Base-by-base conservation (phyloP, 2,888 invertebrate genomes). In the Acrobasis consociella region DNA sequence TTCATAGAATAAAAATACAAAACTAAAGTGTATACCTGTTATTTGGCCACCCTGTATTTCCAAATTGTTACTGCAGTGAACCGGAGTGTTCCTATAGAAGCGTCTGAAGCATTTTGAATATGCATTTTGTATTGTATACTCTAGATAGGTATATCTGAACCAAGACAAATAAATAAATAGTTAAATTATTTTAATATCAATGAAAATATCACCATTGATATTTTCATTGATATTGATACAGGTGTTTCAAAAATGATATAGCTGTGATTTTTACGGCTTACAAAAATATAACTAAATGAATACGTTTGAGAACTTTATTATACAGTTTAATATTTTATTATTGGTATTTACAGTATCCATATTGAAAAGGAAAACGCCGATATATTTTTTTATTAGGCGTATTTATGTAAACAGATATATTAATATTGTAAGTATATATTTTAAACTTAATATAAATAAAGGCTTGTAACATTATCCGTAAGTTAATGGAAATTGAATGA, bases 71-170 rank as follows among this genome's bases (percentile, higher is more conserved):
- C n/a, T 46, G 13, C 46, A 46, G 46, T 46, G 46, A n/a, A 13
- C 46, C 5, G n/a, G n/a, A 46, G 5, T n/a, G 46, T 46, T 46
- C 46, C 46, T 46, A 46, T 13, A 42, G 42, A 13, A 42, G 42
- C 11, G 1, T 42, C 11, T 42, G 13, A 42, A 42, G 42, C 42
- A 42, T 42, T 42, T 42, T 42, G 2, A 13, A 42, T 42, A 13
- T 46, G 46, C 46, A 46, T 46, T 46, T 53, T 37, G 53, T 61
- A 58, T 62, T 61, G 49, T 64, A 17, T 60, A 65, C 59, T 56
- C 16, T 50, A 52, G 22, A n/a, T 46, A 53, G 17, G 11, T 49
- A 62, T 46, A 60, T 49, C 37, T 63, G n/a, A 51, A 63, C 10
- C 38, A 16, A 53, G 56, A 10, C 55, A 58, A 51, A 39, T 5